A percentile compares a stretch with the other conserved stretches of the same genome.
phyloP scores from a whole-genome alignment of 2,888 invertebrate genomes.

The Euproctis similis region DNA sequence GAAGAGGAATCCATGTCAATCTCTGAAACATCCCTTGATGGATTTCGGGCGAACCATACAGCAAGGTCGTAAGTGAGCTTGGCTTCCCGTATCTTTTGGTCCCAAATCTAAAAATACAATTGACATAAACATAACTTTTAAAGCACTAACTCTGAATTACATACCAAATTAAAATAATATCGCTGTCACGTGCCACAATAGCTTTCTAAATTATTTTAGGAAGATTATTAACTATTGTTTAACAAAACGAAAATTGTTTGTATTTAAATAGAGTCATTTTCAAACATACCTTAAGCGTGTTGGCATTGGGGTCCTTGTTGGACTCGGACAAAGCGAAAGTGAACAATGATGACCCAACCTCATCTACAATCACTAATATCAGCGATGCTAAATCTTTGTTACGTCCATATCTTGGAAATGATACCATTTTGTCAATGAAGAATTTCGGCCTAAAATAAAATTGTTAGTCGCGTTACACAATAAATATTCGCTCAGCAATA shows the following conservation, averaged over 20 bases:
- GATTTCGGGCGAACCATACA: slow-evolving; percentile 40
- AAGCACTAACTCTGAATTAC: no score
- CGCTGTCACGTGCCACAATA: no score
- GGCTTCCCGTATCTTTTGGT: slow-evolving; percentile 83
- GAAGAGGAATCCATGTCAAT: slow-evolving; percentile 40
- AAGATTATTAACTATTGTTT: not conserved
- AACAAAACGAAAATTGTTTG: not conserved
- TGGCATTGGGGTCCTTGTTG: slow-evolving; percentile 38
- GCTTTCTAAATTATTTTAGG: no score
- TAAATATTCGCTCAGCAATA: slow-evolving; percentile 13
- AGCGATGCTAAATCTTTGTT: slow-evolving; percentile 26
- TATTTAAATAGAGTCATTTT: not conserved
- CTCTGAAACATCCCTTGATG: slow-evolving; percentile 37
- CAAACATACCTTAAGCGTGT: slow-evolving; percentile 35
- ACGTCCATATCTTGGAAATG: slow-evolving; percentile 27
- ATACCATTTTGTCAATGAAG: slow-evolving; percentile 41
- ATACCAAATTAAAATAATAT: no score
- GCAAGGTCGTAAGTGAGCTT: slow-evolving; percentile 77
- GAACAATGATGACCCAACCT: slow-evolving; percentile 38
- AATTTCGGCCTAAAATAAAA: slow-evolving; percentile 50
- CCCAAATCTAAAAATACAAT: slow-evolving; percentile 80
- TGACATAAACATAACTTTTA: no score
- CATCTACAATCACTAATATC: slow-evolving; percentile 45
- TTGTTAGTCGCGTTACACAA: slow-evolving; percentile 5
- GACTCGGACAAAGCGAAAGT: slow-evolving; percentile 45